These are phyloP conservation scores for Brenthis daphne DNA, from an alignment of 2,888 invertebrate species.

Conservation along the genomic window DNA sequence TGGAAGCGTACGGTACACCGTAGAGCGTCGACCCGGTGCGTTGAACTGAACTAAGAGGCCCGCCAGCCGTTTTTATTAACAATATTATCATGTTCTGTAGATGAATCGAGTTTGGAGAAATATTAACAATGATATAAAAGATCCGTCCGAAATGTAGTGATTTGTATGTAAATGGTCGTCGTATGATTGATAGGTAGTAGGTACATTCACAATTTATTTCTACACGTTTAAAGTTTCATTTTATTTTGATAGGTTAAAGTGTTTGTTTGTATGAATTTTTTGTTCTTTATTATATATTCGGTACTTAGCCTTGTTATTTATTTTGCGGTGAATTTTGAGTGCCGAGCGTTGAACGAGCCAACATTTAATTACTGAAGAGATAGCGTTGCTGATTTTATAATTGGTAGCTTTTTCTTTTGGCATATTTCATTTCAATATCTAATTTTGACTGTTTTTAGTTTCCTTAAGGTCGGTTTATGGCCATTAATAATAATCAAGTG, in stretches of 20 bases:
- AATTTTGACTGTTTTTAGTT: neutral
- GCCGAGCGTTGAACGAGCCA: constrained; percentile 5
- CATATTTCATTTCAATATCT: neutral
- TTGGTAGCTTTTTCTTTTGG: constrained; percentile 10
- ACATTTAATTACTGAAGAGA: constrained; percentile 10
- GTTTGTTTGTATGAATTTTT: neutral
- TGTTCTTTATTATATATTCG: neutral
- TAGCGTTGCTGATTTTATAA: constrained; percentile 18
- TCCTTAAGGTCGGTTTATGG: neutral
- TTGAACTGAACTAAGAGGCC: constrained; percentile 77
- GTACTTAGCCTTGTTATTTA: neutral
- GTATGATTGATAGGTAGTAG: neutral
- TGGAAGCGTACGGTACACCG: constrained; percentile 72
- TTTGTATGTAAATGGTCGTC: constrained; percentile 17
- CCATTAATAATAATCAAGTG: neutral
- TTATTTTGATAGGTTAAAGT: neutral
- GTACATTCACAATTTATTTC: neutral
- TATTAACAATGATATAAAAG: constrained; percentile 23
- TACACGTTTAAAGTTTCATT: neutral
- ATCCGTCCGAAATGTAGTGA: constrained; percentile 7
- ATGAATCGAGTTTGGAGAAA: constrained; percentile 15
- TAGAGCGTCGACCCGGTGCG: constrained; percentile 75
- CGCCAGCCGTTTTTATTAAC: constrained; percentile 61
- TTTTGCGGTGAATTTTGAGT: constrained; percentile 14
- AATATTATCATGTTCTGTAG: constrained; percentile 47